Evolutionary conservation across 2,888 invertebrate genomes (phyloP).

Genomic region (Dione juno): DNA sequence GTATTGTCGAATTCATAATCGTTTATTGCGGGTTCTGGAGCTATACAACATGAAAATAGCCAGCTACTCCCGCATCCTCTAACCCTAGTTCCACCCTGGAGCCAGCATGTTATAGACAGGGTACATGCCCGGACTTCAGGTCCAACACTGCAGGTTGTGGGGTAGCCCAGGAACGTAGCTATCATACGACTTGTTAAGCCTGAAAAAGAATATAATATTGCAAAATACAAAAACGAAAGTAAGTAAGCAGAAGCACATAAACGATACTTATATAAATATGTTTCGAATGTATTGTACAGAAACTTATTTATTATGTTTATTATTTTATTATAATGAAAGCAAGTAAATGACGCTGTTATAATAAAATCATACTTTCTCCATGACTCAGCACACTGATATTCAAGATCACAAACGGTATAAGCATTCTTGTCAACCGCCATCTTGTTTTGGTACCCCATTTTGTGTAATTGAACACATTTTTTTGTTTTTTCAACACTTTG

Average conservation of each 20-base stretch:
- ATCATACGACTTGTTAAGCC: slow-evolving; percentile 76
- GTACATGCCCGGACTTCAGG: slow-evolving; percentile 86
- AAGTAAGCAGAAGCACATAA: background rate
- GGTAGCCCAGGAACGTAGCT: slow-evolving; percentile 84
- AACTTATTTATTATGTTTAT: slow-evolving; percentile 3
- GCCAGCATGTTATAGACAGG: slow-evolving; percentile 89
- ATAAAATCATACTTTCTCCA: slow-evolving; percentile 58
- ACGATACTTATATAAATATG: background rate
- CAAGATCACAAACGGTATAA: slow-evolving; percentile 68
- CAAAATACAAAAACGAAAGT: background rate
- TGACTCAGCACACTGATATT: slow-evolving; percentile 61
- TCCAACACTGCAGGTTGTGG: slow-evolving; percentile 82
- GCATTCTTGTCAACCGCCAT: slow-evolving; percentile 62
- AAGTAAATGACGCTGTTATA: slow-evolving; percentile 16
- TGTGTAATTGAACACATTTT: slow-evolving; percentile 38
- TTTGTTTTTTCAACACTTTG: slow-evolving; percentile 34
- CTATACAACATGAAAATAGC: slow-evolving; percentile 88
- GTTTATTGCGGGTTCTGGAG: slow-evolving; percentile 52
- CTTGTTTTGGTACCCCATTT: slow-evolving; percentile 57
- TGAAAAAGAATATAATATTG: slow-evolving; percentile 50
- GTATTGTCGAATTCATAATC: slow-evolving; percentile 62
- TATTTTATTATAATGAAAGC: slow-evolving; percentile 18
- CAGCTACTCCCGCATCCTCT: slow-evolving; percentile 87
- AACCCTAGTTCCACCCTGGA: slow-evolving; percentile 87
- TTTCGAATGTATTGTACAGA: slow-evolving; percentile 14